Base-by-base conservation (phyloP, 1,140 invertebrate species). In the Hycleus phaleratus region DNA sequence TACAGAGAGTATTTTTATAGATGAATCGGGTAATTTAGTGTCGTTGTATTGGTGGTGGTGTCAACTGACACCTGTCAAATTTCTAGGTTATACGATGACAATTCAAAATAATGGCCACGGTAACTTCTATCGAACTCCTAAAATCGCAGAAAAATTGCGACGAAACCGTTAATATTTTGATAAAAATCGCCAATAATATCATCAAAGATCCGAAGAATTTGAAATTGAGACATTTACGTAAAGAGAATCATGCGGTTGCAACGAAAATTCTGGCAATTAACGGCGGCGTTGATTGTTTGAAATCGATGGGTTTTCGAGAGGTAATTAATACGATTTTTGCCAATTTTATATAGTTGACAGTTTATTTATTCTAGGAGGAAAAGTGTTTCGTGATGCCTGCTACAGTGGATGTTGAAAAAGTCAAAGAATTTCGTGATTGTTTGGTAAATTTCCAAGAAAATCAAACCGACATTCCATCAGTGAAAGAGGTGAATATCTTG, bases 261-360 rank as follows among this genome's bases (percentile, higher is more conserved):
- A 61, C 56, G 48, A 69, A 68, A 58, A 65, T 71, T 54, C 38
- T 71, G 7, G 45, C 59, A 25, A 50, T 66, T 18, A 51, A 47
- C 40, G 70, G 68, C 10, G 70, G 64, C n/a, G 25, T 25, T 40
- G 62, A 66, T 24, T 69, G 64, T 63, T 63, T 71, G 47, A 61
- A 57, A 57, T 48, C 64, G 10, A 69, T 71, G 68, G 70, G 70
- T 18, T 71, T 71, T 62, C 7, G 62, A 61, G 68, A 71, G 55
- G 70, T 71, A 61, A n/a, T 40, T 48, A 18, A 32, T n/a, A 51
- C 7, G 4, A 32, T 5, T 52, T 46, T 42, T 43, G 50, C 18
- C 32, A 4, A 49, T 25, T 48, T 51, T 25, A 60, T 55, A 44
- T 39, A 49, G 48, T 53, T 59, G 42, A 26, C 8, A 26, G n/a